phyloP scores from a whole-genome alignment of 2,113 vertebrate species.

The Platanista minor region DNA sequence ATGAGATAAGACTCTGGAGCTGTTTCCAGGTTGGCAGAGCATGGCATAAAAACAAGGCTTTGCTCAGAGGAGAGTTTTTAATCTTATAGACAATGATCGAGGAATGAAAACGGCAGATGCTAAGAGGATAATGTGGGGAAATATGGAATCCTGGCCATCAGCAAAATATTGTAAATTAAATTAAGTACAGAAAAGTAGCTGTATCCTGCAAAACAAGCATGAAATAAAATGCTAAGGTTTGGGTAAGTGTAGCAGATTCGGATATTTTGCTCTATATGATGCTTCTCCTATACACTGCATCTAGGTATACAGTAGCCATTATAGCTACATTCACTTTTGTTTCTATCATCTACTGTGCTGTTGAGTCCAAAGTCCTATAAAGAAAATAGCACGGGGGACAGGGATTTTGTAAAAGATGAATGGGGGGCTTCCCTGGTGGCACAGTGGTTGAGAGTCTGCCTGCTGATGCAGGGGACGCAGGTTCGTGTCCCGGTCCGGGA shows the following conservation, averaged over 20 bases:
- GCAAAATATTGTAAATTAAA: slow-evolving; percentile 71
- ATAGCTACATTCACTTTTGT: slow-evolving; percentile 55
- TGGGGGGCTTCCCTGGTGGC: no score
- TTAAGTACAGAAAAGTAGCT: slow-evolving; percentile 59
- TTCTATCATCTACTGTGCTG: slow-evolving; percentile 60
- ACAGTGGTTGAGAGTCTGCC: no score
- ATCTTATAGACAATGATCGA: slow-evolving; percentile 49
- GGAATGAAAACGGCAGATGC: slow-evolving; percentile 64
- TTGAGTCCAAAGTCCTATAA: slow-evolving; percentile 61
- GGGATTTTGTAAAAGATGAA: slow-evolving; percentile 56
- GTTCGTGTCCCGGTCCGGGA: no score
- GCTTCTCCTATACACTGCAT: slow-evolving; percentile 57
- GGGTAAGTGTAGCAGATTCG: slow-evolving; percentile 50
- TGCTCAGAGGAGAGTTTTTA: slow-evolving; percentile 57
- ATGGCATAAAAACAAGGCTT: slow-evolving; percentile 51
- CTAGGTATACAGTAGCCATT: slow-evolving; percentile 69
- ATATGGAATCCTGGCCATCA: slow-evolving; percentile 57
- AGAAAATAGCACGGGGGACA: slow-evolving; percentile 46
- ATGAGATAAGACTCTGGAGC: slow-evolving; percentile 69
- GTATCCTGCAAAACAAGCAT: slow-evolving; percentile 63
- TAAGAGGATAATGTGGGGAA: slow-evolving; percentile 59
- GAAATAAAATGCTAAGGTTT: slow-evolving; percentile 33
- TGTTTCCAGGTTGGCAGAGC: slow-evolving; percentile 70
- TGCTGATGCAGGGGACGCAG: no score
- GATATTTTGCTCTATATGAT: slow-evolving; percentile 62